Base-by-base conservation (phyloP, 92 coral and sea anemone species). In the Montipora capitata region DNA sequence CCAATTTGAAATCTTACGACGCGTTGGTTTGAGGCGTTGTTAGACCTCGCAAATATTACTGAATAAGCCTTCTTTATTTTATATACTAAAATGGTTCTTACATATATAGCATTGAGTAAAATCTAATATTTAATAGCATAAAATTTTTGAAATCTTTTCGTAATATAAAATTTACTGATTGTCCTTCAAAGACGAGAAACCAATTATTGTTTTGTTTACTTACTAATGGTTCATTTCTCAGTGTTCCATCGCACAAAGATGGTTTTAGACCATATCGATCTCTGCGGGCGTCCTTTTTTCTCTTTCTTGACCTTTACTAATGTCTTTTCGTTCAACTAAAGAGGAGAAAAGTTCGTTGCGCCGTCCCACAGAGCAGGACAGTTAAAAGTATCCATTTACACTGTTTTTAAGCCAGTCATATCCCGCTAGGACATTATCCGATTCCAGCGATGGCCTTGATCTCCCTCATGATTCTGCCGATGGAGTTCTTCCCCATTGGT, bases 401-500 rank as follows among this genome's bases (percentile, higher is more conserved):
- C 82, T 20, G 64, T 52, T 45, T 69, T 51, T 45, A 61, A 82
- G 67, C 68, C 68, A 82, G 78, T 54, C 58, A 61, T 42, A 44
- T 12, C 7, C 40, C n/a, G 1, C 65, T 56, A 56, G 40, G 20
- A 15, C 18, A 10, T 93, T 91, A 95, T 89, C 98, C 98, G 14
- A 98, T 98, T 10, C 98, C 99, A n/a, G 99, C 99, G 4, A 98
- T 96, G 14, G 99, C 99, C 81, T 98, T 98, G 81, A 98, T 98
- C 75, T 98, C 99, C 67, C 99, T 80, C 99, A 98, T 98, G 15
- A 98, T 98, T 78, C 99, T 92, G 14, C 99, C 99, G 48, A 98
- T 98, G 59, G 99, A 96, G 81, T 98, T 98, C 90, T 98, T 98
- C 13, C 99, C 99, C 99, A 98, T 98, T 12, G 99, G 99, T 17